phyloP scores from a whole-genome alignment of 2,888 invertebrate genomes.

The Capitulum mitella region DNA sequence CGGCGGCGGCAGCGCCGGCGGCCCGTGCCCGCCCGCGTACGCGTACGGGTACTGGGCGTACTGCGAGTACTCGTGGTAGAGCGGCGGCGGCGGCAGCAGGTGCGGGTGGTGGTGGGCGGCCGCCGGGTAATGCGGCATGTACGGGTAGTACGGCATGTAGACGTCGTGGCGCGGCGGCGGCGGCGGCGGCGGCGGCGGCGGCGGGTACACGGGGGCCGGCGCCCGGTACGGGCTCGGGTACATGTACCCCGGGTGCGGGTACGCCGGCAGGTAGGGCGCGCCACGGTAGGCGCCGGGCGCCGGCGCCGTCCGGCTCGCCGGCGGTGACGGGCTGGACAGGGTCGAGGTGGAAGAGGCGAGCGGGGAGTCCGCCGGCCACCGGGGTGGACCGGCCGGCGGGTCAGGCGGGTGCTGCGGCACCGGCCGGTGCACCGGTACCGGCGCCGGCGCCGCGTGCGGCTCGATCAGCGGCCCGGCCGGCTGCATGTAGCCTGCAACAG shows the following conservation, averaged over 20 bases:
- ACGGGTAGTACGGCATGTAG: constrained; percentile 1
- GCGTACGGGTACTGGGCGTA: constrained; percentile 12
- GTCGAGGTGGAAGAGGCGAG: background rate
- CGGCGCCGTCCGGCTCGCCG: background rate
- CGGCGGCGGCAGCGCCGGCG: constrained; percentile 7
- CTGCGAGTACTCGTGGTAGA: constrained; percentile 14
- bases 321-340: background rate
- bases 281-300: background rate
- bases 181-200: background rate
- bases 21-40: constrained; percentile 1
- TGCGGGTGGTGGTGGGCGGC: background rate
- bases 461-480: constrained; percentile 12
- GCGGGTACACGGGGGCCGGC: background rate
- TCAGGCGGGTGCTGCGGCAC: background rate
- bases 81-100: background rate
- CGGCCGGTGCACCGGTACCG: background rate
- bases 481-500: constrained; percentile 12
- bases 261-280: background rate
- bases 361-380: background rate
- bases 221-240: background rate
- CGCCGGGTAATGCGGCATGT: background rate
- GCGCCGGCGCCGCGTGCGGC: background rate
- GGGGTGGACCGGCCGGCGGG: background rate
- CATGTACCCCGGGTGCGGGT: constrained; percentile 13
- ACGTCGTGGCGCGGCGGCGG: background rate